Conservation (phyloP, 2,888 invertebrate species). For the Chymomyza amoena region DNA sequence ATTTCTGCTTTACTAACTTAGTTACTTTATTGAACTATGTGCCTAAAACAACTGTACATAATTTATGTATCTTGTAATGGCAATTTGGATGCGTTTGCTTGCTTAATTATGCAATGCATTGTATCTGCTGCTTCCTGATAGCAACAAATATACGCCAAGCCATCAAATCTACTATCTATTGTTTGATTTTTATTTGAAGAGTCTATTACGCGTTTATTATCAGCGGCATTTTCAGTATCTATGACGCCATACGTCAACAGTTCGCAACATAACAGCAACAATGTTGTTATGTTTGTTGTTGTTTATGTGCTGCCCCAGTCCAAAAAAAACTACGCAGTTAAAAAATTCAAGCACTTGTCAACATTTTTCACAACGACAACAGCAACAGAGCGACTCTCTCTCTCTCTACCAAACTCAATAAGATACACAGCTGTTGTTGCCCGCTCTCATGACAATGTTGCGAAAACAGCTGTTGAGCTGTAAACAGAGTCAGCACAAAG, state of each 20-base stretch:
- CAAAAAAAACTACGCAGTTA: conserved; percentile 66
- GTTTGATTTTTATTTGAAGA: too few relatives aligned
- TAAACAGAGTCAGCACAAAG: conserved; percentile 12
- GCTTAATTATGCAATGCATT: conserved; percentile 30
- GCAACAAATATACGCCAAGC: not conserved
- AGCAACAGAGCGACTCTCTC: conserved; percentile 39
- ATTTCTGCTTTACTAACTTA: not conserved
- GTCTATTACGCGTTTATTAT: conserved; percentile 21
- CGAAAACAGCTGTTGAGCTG: conserved; percentile 70
- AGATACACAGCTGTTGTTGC: conserved; percentile 57
- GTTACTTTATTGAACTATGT: too few relatives aligned
- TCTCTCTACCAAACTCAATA: conserved; percentile 30
- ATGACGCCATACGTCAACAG: conserved; percentile 57
- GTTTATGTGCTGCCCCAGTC: conserved; percentile 37
- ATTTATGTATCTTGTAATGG: too few relatives aligned
- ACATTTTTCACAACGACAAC: conserved; percentile 61
- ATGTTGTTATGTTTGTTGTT: conserved; percentile 35
- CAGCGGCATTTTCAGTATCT: conserved; percentile 29
- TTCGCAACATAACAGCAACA: conserved; percentile 49
- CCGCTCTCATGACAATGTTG: conserved; percentile 63
- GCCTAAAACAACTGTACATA: too few relatives aligned
- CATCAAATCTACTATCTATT: not conserved
- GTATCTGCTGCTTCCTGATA: not conserved
- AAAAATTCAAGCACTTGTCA: conserved; percentile 65
- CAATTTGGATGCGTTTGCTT: not conserved